phyloP scores from a whole-genome alignment of 2,797 vertebrate species.

The Eulemur rubriventer region DNA sequence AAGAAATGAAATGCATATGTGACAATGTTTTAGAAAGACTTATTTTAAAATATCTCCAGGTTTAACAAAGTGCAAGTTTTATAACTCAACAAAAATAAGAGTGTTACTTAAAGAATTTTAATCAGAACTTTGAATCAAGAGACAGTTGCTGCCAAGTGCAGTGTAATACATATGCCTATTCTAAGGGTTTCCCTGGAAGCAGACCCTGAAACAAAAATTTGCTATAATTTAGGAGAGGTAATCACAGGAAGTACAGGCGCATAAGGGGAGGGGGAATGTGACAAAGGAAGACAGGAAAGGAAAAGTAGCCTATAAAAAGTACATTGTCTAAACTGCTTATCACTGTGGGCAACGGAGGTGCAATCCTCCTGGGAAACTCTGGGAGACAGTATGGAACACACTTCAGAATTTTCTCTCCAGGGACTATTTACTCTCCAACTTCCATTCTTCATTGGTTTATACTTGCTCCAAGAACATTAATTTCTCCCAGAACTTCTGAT shows the following conservation, averaged over 20 bases:
- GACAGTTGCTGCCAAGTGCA: background rate
- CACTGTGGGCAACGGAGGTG: background rate
- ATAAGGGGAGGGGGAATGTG: background rate
- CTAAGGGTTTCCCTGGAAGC: background rate
- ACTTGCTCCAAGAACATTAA: background rate
- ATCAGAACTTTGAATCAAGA: background rate
- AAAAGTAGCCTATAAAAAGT: background rate
- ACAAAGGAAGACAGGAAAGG: background rate
- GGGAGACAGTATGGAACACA: background rate
- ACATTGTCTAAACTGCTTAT: background rate
- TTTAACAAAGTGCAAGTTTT: background rate
- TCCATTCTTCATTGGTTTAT: background rate
- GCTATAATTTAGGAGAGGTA: background rate
- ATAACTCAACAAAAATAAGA: background rate
- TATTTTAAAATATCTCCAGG: background rate
- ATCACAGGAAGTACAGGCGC: background rate
- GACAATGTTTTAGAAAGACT: background rate
- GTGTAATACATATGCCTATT: background rate
- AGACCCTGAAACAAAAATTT: background rate
- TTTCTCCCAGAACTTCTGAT: background rate
- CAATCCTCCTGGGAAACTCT: background rate
- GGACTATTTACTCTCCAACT: background rate
- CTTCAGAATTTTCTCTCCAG: background rate
- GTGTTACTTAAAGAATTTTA: background rate
- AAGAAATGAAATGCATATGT: background rate